Percentiles rank a stretch among this genome's conserved stretches.
Conservation (phyloP, 2,888 invertebrate genomes). For the Tetropium fuscum region DNA sequence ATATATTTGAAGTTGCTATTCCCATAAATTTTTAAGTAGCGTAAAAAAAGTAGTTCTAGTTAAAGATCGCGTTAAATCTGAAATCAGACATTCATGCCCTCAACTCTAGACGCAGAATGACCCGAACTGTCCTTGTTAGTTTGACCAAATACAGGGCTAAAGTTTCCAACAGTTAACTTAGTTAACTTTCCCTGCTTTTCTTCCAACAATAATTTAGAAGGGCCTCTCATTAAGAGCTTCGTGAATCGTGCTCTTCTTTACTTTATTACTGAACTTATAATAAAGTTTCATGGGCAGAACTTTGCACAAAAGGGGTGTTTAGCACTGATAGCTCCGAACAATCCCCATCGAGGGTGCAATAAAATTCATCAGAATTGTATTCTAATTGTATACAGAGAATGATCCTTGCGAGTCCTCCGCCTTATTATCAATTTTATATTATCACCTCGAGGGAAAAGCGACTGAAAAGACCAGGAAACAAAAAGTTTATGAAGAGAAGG, state of each 20-base stretch:
- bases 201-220: conserved; percentile 51
- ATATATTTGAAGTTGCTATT: too few relatives aligned
- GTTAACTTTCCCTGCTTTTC: conserved; percentile 48
- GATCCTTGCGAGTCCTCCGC: not conserved
- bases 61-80: conserved; percentile 23
- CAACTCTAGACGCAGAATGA: conserved; percentile 39
- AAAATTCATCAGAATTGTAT: conserved; percentile 26
- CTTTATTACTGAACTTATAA: conserved; percentile 37
- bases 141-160: conserved; percentile 47
- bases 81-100: conserved; percentile 27
- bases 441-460: too few relatives aligned
- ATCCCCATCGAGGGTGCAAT: conserved; percentile 23
- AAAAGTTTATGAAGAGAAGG: too few relatives aligned
- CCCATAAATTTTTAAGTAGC: not conserved
- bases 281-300: conserved; percentile 44
- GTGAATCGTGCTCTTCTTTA: conserved; percentile 39
- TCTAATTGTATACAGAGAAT: conserved; percentile 21
- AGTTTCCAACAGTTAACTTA: conserved; percentile 48
- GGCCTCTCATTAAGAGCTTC: conserved; percentile 46
- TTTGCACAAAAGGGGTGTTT: conserved; percentile 39
- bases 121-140: conserved; percentile 47
- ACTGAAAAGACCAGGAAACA: too few relatives aligned
- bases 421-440: conserved; percentile 6
- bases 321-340: conserved; percentile 29
- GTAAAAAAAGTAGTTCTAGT: conserved; percentile 18